Evolutionary conservation across 2,888 invertebrate species (phyloP).

Genomic region (Zaprionus obscuricornis): DNA sequence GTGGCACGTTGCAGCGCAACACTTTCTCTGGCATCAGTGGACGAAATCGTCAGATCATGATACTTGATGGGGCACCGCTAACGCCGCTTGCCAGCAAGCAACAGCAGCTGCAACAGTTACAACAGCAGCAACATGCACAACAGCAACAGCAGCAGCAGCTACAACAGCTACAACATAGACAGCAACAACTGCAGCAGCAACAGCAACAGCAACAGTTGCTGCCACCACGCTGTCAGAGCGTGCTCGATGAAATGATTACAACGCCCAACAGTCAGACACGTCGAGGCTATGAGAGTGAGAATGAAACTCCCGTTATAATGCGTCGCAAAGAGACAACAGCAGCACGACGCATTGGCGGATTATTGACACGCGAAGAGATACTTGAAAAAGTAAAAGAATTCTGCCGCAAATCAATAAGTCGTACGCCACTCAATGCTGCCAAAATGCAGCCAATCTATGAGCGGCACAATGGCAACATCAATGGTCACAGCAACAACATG

Average conservation of each 20-base stretch:
- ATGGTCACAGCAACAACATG: too few species aligned
- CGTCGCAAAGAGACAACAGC: conserved; percentile 47
- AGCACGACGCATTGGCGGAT: conserved; percentile 66
- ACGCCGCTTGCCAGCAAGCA: background rate
- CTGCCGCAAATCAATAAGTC: conserved; percentile 82
- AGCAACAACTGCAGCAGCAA: conserved; percentile 29
- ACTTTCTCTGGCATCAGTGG: conserved; percentile 79
- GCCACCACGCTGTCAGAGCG: conserved; percentile 81
- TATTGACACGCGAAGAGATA: conserved; percentile 81
- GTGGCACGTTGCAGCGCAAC: conserved; percentile 80
- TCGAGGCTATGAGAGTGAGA: conserved; percentile 73
- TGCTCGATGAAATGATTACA: conserved; percentile 75
- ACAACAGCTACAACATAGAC: conserved; percentile 34
- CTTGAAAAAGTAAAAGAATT: conserved; percentile 82
- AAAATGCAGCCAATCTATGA: conserved; percentile 66
- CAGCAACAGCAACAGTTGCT: conserved; percentile 45
- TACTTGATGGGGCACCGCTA: conserved; percentile 65
- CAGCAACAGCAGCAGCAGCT: conserved; percentile 50
- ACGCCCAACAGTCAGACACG: conserved; percentile 23
- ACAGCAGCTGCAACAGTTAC: conserved; percentile 19
- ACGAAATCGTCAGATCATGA: conserved; percentile 73
- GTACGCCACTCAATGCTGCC: conserved; percentile 64
- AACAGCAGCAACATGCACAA: conserved; percentile 49
- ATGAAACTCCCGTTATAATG: conserved; percentile 70
- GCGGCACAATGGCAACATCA: conserved; percentile 38